Evolutionary conservation across 2,113 vertebrate genomes (phyloP).

Genomic region (Channa argus): DNA sequence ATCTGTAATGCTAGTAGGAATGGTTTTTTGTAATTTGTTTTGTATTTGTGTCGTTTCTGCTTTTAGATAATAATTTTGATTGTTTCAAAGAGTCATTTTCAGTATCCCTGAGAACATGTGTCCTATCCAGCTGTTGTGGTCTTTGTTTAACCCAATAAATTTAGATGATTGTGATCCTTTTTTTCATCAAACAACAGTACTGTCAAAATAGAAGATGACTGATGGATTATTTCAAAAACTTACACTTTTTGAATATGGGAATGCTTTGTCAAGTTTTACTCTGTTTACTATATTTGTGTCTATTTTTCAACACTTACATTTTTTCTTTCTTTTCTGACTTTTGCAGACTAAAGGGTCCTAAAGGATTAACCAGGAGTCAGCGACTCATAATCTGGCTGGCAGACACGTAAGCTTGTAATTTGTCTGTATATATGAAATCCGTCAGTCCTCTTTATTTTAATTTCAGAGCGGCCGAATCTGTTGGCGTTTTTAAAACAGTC

Average conservation of each 20-base stretch:
- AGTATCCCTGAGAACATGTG: not conserved
- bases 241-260: not conserved
- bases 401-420: conserved; percentile 87
- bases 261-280: not conserved
- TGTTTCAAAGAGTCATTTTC: not conserved
- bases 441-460: not conserved
- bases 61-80: not conserved
- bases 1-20: too few species aligned
- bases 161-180: not conserved
- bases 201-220: not conserved
- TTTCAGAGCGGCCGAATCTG: not conserved
- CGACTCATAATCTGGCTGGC: conserved; percentile 91
- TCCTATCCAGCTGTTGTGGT: not conserved
- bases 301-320: not conserved
- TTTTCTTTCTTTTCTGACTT: conserved; percentile 1
- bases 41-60: too few species aligned
- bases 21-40: too few species aligned
- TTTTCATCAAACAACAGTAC: not conserved
- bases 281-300: too few species aligned
- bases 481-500: not conserved
- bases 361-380: conserved; percentile 86
- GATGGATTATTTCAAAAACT: not conserved
- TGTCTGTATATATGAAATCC: not conserved
- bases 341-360: conserved; percentile 88
- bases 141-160: not conserved